Base-by-base conservation (phyloP, 2,888 invertebrate species). In the Sclerodermus sp. region DNA sequence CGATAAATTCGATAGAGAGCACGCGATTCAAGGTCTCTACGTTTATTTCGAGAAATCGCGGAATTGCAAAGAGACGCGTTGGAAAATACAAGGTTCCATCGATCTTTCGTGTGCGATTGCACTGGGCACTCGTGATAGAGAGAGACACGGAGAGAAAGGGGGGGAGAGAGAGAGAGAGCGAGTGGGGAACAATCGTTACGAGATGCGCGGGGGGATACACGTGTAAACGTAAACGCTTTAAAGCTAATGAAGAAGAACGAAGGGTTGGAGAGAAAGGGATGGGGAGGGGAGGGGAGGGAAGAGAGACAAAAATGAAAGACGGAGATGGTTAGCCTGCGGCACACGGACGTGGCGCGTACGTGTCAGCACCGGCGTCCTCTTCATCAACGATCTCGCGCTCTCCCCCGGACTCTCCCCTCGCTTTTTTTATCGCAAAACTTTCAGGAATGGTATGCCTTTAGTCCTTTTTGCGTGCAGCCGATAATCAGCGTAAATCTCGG, bases 401-500 rank as follows among this genome's bases (percentile, higher is more conserved):
- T 15, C 41, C 44, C 32, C 39, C n/a, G 6, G 16, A 31, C 43
- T 16, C 29, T 13, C 23, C 23, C 18, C 34, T 43, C 23, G 15
- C 23, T 16, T 29, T 48, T 51, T 56, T 50, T 42, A 48, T 42
- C 48, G 15, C 16, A 45, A 17, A 48, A 49, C 48, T 55, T 42
- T 45, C 42, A 36, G 15, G 40, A 52, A 48, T 38, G 15, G 32
- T 29, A 42, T 47, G 45, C 42, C 51, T 47, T 39, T 34, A 32
- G 34, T 46, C 37, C 16, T 42, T 41, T 42, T 41, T 18, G 43
- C 40, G 18, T 39, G 29, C 40, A 23, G 12, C 43, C 38, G 48
- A 54, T 56, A 55, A 59, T 58, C 58, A 55, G 47, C 58, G 42
- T 55, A 53, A 55, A 58, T 59, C 58, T 53, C 45, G 15, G 10